These are phyloP conservation scores for Diploscapter pachys DNA, from an alignment of 1,140 invertebrate genomes.

Conservation along the genomic window DNA sequence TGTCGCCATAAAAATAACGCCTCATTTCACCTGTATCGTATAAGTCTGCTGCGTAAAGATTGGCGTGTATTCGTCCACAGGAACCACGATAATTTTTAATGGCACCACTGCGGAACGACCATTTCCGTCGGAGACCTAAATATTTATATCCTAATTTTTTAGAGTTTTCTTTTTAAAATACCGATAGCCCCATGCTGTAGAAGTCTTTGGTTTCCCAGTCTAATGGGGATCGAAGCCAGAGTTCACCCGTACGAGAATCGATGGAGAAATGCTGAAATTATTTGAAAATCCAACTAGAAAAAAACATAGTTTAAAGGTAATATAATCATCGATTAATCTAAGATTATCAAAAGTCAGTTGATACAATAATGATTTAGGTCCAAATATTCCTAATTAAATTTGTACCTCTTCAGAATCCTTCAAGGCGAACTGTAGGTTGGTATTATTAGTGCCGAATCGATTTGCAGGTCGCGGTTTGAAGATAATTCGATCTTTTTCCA, in stretches of 20 bases:
- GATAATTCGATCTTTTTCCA: neutral
- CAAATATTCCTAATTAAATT: too few relatives aligned
- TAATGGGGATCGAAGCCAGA: slow-evolving; percentile 10
- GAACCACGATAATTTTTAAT: slow-evolving; percentile 41
- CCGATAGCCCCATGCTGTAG: slow-evolving; percentile 40
- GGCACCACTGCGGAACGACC: slow-evolving; percentile 45
- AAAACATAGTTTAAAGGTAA: too few relatives aligned
- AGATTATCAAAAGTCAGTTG: too few relatives aligned
- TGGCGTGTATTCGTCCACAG: slow-evolving; percentile 55
- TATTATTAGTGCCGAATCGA: slow-evolving; percentile 16
- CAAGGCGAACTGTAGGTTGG: slow-evolving; percentile 15
- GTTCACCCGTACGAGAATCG: slow-evolving; percentile 29
- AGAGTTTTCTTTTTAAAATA: too few relatives aligned
- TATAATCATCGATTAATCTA: too few relatives aligned
- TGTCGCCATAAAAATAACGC: too few relatives aligned
- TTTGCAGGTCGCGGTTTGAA: slow-evolving; percentile 11
- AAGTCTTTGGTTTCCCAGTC: slow-evolving; percentile 34
- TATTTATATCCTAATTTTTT: too few relatives aligned
- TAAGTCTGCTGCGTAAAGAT: slow-evolving; percentile 46
- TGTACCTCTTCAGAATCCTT: slow-evolving; percentile 23
- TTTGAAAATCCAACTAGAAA: neutral
- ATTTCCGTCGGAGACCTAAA: slow-evolving; percentile 34
- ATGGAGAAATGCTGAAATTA: slow-evolving; percentile 27
- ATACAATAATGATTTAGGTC: too few relatives aligned
- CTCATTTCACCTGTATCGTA: slow-evolving; percentile 45